These are phyloP conservation scores for Mionectes olivaceus DNA, from an alignment of 2,797 vertebrate genomes.

Conservation along the genomic window DNA sequence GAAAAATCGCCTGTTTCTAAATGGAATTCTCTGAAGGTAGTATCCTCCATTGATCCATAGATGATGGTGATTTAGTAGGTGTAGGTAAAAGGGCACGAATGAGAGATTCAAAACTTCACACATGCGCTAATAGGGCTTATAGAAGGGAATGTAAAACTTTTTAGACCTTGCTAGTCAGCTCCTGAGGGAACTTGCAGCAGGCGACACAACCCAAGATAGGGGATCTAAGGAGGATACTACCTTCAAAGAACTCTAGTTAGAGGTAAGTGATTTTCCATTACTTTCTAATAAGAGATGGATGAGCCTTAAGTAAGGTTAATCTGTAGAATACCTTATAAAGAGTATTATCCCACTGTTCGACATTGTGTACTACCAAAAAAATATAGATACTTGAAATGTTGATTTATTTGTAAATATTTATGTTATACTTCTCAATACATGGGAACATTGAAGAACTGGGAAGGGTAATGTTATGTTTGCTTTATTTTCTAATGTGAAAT, in stretches of 20 bases:
- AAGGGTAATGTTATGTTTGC: not conserved
- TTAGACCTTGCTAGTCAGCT: conserved; percentile 78
- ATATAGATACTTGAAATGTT: not conserved
- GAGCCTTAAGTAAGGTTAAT: conserved; percentile 25
- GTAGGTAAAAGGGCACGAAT: conserved; percentile 43
- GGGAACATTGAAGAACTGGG: not conserved
- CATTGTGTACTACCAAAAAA: conserved; percentile 57
- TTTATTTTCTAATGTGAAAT: not conserved
- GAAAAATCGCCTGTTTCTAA: conserved; percentile 75
- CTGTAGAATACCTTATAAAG: conserved; percentile 26
- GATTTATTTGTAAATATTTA: not conserved
- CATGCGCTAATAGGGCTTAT: conserved; percentile 82
- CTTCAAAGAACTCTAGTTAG: conserved; percentile 81
- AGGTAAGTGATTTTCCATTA: conserved; percentile 81
- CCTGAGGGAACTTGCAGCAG: conserved; percentile 78
- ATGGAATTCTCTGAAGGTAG: conserved; percentile 77
- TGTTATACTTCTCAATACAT: not conserved
- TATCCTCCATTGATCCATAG: conserved; percentile 71
- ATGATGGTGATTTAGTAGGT: conserved; percentile 14
- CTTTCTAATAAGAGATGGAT: conserved; percentile 53
- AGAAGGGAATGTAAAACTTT: conserved; percentile 77
- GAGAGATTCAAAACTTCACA: conserved; percentile 58
- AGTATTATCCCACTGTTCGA: conserved; percentile 70
- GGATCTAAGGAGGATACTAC: conserved; percentile 83
- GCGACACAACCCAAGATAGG: conserved; percentile 82